Evolutionary conservation across 2,888 invertebrate species (phyloP).

Genomic region (Taphrorychus bicolor): DNA sequence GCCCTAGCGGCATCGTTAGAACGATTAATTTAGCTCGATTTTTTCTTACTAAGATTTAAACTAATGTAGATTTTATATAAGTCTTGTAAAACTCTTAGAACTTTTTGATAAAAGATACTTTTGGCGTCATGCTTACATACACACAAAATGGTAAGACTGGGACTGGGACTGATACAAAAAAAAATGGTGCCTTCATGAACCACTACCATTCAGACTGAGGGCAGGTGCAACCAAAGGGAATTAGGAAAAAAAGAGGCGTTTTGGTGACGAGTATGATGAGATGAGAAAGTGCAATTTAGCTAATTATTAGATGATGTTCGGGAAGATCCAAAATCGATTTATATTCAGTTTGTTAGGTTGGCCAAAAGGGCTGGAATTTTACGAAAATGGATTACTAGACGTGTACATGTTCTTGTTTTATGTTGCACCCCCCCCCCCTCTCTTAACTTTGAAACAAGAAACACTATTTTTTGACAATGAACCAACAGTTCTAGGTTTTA

Average conservation of each 20-base stretch:
- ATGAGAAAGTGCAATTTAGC: slow-evolving; percentile 52
- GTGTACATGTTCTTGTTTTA: too few relatives aligned
- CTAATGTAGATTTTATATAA: slow-evolving; percentile 57
- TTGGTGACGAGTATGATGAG: slow-evolving; percentile 14
- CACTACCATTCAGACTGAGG: slow-evolving; percentile 55
- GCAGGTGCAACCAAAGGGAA: slow-evolving; percentile 54
- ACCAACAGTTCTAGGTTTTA: too few relatives aligned
- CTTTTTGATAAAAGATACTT: slow-evolving; percentile 36
- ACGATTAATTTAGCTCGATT: slow-evolving; percentile 44
- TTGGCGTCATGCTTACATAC: slow-evolving; percentile 57
- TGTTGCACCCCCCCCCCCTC: too few relatives aligned
- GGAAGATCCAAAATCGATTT: not conserved
- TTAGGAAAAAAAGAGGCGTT: slow-evolving; percentile 37
- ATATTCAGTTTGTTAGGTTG: not conserved
- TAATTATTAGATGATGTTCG: slow-evolving; percentile 30
- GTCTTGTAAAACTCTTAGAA: slow-evolving; percentile 54
- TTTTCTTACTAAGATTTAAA: slow-evolving; percentile 52
- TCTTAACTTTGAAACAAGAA: too few relatives aligned
- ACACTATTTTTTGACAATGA: too few relatives aligned
- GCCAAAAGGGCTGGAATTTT: too few relatives aligned
- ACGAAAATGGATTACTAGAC: too few relatives aligned
- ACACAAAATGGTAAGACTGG: slow-evolving; percentile 58
- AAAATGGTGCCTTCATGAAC: slow-evolving; percentile 57
- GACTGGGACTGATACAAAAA: slow-evolving; percentile 59
- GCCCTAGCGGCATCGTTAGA: slow-evolving; percentile 42